Evolutionary conservation across 2,113 vertebrate species (phyloP).

Genomic region (Hyperopisus bebe): DNA sequence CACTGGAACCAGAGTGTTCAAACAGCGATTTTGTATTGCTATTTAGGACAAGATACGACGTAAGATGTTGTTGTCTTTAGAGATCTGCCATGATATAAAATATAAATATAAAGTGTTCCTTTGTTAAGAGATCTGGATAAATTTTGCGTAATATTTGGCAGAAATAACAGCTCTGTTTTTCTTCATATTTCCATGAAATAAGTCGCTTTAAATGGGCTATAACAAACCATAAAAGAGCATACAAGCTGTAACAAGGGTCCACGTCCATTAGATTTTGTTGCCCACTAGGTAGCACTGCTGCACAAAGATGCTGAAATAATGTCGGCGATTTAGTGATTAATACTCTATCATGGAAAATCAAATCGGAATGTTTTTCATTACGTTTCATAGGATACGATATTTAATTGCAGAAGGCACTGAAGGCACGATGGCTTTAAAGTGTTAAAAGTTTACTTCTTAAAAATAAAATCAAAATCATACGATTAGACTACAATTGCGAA

Average conservation of each 20-base stretch:
- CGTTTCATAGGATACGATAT: not conserved
- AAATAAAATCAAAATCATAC: not conserved
- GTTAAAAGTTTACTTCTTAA: not conserved
- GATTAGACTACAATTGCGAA: not conserved
- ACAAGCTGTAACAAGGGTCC: not conserved
- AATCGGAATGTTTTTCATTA: not conserved
- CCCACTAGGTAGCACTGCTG: conserved; percentile 11
- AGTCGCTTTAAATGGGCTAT: not conserved
- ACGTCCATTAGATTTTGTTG: not conserved
- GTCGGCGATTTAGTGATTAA: not conserved
- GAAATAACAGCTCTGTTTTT: not conserved
- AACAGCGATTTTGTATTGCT: not conserved
- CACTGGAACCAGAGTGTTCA: not conserved
- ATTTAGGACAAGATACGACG: not conserved
- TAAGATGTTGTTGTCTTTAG: not conserved
- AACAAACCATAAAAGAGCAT: not conserved
- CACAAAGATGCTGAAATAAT: not conserved
- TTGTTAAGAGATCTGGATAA: not conserved
- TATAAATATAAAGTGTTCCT: not conserved
- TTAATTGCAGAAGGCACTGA: not conserved
- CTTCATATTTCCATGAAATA: not conserved
- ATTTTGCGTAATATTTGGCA: not conserved
- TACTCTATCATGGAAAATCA: not conserved
- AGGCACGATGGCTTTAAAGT: not conserved
- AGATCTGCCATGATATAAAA: not conserved